Conservation (phyloP, 2,888 invertebrate species). For the Phalangium opilio region DNA sequence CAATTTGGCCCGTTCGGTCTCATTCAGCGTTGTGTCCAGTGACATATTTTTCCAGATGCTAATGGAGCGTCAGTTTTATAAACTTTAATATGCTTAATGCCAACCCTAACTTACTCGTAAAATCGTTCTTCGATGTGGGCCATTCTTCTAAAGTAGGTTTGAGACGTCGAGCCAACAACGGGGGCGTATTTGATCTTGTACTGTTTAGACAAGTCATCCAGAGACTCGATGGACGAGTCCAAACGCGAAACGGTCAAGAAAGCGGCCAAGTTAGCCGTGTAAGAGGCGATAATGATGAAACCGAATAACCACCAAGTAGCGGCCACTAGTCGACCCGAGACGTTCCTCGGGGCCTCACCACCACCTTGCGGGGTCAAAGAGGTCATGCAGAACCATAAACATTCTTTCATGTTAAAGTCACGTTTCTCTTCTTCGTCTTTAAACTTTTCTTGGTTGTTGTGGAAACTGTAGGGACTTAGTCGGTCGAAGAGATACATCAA, state of each 20-base stretch:
- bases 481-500: conserved; percentile 93
- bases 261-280: conserved; percentile 94
- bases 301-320: conserved; percentile 99
- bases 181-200: conserved; percentile 95
- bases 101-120: conserved; percentile 83
- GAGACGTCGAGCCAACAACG: conserved; percentile 66
- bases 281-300: conserved; percentile 95
- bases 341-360: conserved; percentile 87
- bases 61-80: too few relatives aligned
- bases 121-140: conserved; percentile 84
- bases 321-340: conserved; percentile 84
- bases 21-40: conserved; percentile 75
- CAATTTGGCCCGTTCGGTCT: conserved; percentile 75
- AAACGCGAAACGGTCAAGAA: conserved; percentile 78
- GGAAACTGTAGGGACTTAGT: conserved; percentile 93
- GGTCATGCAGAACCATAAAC: conserved; percentile 98
- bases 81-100: too few relatives aligned
- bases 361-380: conserved; percentile 89
- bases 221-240: conserved; percentile 77
- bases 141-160: conserved; percentile 92
- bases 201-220: conserved; percentile 90
- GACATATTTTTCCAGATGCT: conserved; percentile 99
- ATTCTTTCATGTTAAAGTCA: conserved; percentile 87
- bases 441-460: conserved; percentile 82
- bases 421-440: conserved; percentile 65